Base-by-base conservation (phyloP, 2,888 invertebrate genomes). In the Melieria crassipennis region DNA sequence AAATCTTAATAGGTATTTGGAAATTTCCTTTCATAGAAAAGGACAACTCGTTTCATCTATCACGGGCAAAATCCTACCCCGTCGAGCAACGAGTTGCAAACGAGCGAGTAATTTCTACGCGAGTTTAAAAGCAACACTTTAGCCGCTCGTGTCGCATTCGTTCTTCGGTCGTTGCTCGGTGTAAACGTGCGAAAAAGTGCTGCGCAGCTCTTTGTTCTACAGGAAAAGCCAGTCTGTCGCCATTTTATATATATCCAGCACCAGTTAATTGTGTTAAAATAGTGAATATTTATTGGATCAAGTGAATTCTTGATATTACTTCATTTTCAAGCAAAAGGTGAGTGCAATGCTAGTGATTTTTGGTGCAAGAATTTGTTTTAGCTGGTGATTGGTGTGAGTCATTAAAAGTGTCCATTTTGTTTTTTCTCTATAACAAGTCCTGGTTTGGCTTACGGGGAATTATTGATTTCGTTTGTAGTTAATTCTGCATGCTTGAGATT, bases 101-200 rank as follows among this genome's bases (percentile, higher is more conserved):
- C 30, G 2, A 30, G 30, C 30, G 30, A 43, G 7, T 60, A 3
- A 7, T 7, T 60, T 7, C 4, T 5, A 6, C 42, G 60, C 3
- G 5, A 43, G 10, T 42, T 30, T 3, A 5, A 60, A 2, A n/a
- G 6, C 4, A 46, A 9, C 47, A 46, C 16, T 16, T 11, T 65
- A 65, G 46, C 57, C 55, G 65, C 56, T 65, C 47, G 46, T 65
- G 47, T 46, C 11, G 58, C 67, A 67, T 67, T 67, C 67, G 50
- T 67, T 67, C 60, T 61, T 67, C 67, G 67, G 58, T 61, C 67
- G 16, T 67, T 67, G 67, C 60, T 67, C 43, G 67, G 50, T 60
- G 6, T 67, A 67, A 50, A 11, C 61, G 16, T 67, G 52, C 11
- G 67, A 52, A 45, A 60, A 30, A 30, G 30, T 30, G 30, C 30